phyloP scores from a whole-genome alignment of 1,140 invertebrate species.

The Drosophila nasuta region DNA sequence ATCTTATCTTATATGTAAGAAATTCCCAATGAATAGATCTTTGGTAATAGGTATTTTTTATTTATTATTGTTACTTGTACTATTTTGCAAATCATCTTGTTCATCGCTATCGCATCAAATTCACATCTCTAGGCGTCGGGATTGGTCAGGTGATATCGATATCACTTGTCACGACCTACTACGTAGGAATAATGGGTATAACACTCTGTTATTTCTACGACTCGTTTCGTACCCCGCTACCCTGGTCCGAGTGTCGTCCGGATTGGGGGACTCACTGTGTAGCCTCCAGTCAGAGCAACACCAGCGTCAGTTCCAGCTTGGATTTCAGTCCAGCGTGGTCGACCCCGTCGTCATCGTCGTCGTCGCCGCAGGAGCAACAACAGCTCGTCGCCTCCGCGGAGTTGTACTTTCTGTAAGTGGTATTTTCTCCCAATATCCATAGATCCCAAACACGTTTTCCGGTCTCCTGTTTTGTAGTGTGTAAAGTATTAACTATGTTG shows the following conservation, averaged over 20 bases:
- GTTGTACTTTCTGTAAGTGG: conserved; percentile 84
- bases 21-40: too few species aligned
- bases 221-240: conserved; percentile 88
- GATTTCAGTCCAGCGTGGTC: conserved; percentile 27
- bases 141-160: conserved; percentile 91
- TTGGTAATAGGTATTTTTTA: too few species aligned
- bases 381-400: conserved; percentile 78
- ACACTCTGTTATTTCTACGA: conserved; percentile 89
- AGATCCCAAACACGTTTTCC: not conserved
- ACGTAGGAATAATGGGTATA: conserved; percentile 90
- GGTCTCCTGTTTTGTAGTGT: conserved; percentile 19
- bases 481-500: conserved; percentile 13
- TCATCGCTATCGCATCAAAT: conserved; percentile 14
- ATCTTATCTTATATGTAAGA: too few species aligned
- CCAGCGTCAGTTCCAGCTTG: not conserved
- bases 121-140: conserved; percentile 88
- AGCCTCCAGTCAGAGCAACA: conserved; percentile 66
- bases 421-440: conserved; percentile 23
- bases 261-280: conserved; percentile 87
- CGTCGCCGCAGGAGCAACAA: conserved; percentile 1
- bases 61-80: not conserved
- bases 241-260: conserved; percentile 89
- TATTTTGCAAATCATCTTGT: not conserved
- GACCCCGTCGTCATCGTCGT: not conserved
- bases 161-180: conserved; percentile 90